Conservation (phyloP, 2,113 vertebrate genomes). For the Notarius lentiginosus region DNA sequence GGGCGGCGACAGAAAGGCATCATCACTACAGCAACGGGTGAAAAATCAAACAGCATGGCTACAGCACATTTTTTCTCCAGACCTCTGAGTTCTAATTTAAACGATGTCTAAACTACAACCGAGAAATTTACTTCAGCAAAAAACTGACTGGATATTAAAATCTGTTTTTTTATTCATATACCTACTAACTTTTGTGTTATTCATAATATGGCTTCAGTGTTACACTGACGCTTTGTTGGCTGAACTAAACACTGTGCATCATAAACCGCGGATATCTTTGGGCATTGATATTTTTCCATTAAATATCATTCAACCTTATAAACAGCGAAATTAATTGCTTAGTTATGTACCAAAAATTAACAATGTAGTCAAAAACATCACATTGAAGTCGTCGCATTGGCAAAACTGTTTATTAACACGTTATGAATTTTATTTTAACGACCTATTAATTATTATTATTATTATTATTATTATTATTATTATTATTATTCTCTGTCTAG, state of each 20-base stretch:
- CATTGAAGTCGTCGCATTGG: no score
- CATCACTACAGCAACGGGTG: no score
- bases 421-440: not conserved
- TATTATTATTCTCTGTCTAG: not conserved
- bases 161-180: not conserved
- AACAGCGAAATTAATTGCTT: not conserved
- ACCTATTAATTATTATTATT: not conserved
- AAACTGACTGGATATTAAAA: not conserved
- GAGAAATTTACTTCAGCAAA: not conserved
- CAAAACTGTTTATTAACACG: not conserved
- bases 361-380: not conserved
- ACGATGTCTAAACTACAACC: not conserved
- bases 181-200: not conserved
- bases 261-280: no score
- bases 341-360: not conserved
- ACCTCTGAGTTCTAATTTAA: not conserved
- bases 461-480: not conserved
- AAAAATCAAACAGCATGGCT: no score
- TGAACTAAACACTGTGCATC: no score
- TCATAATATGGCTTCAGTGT: not conserved
- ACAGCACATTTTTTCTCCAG: no score
- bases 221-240: not conserved
- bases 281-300: not conserved
- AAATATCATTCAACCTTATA: not conserved
- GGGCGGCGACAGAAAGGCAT: no score